Conservation (phyloP, 2,888 invertebrate species). For the Tromatobia lineatoria region DNA sequence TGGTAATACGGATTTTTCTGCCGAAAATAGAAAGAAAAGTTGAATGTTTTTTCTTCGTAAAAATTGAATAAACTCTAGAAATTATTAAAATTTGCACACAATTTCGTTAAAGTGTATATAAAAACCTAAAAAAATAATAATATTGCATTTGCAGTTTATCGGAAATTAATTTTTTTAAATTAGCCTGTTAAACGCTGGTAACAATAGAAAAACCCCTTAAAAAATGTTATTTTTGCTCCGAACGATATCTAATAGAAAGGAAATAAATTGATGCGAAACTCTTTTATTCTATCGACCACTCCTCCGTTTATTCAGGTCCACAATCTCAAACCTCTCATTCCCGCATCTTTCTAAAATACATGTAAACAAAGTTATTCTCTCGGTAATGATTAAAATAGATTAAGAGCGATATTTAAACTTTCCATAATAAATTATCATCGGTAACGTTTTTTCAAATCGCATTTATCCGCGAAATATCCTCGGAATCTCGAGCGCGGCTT, state of each 20-base stretch:
- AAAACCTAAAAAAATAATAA: no score
- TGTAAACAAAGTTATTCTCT: constrained; percentile 38
- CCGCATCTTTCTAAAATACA: constrained; percentile 27
- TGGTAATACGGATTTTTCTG: neutral
- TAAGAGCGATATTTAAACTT: constrained; percentile 38
- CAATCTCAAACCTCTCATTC: constrained; percentile 1
- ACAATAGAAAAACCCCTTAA: no score
- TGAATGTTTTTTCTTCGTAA: no score
- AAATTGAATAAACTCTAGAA: no score
- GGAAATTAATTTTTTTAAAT: no score
- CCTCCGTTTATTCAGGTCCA: constrained; percentile 34
- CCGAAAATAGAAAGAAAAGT: no score
- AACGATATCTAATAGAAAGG: neutral
- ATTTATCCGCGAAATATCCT: constrained; percentile 11
- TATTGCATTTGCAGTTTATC: no score
- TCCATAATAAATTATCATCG: constrained; percentile 41
- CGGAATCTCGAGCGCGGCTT: constrained; percentile 2
- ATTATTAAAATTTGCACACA: no score
- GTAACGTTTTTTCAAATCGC: constrained; percentile 17
- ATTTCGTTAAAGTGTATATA: no score
- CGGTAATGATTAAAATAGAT: constrained; percentile 36
- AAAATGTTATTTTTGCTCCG: no score
- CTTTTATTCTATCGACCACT: constrained; percentile 1
- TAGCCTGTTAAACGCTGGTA: no score
- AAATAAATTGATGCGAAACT: constrained; percentile 24